These are phyloP conservation scores for Mesocricetus auratus DNA, from an alignment of 2,113 vertebrate genomes.

Conservation along the genomic window DNA sequence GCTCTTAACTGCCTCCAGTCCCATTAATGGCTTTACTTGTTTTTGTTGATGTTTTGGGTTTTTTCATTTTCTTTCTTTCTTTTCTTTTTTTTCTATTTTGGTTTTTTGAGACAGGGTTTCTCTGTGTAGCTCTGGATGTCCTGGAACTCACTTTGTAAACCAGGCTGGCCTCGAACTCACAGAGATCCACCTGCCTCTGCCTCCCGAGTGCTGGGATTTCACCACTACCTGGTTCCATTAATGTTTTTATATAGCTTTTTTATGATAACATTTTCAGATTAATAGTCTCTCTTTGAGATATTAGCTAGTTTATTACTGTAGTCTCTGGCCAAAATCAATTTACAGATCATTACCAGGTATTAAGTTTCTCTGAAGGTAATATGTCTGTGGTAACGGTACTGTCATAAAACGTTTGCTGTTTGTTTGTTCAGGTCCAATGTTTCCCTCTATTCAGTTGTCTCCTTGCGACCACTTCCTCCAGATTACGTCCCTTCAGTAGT, in stretches of 20 bases:
- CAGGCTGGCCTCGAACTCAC: too few species aligned
- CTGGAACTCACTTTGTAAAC: too few species aligned
- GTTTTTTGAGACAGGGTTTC: too few species aligned
- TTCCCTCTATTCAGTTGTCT: slow-evolving; percentile 93
- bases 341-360: not conserved
- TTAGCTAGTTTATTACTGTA: not conserved
- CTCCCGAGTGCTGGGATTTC: too few species aligned
- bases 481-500: slow-evolving; percentile 92
- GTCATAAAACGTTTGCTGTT: not conserved
- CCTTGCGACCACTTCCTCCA: slow-evolving; percentile 93
- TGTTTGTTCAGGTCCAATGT: slow-evolving; percentile 92
- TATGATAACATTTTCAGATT: slow-evolving; percentile 37
- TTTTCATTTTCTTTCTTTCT: too few species aligned
- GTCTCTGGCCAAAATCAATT: not conserved
- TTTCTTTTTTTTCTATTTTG: too few species aligned
- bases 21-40: not conserved
- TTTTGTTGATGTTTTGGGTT: too few species aligned
- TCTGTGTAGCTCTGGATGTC: too few species aligned
- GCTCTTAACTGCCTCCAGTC: not conserved
- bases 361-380: not conserved
- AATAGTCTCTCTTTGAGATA: slow-evolving; percentile 8
- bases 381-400: not conserved
- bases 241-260: slow-evolving; percentile 1
- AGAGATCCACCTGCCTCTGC: too few species aligned
- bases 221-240: not conserved